These are phyloP conservation scores for Magallana gigas DNA, from an alignment of 1,140 invertebrate genomes.

Conservation along the genomic window DNA sequence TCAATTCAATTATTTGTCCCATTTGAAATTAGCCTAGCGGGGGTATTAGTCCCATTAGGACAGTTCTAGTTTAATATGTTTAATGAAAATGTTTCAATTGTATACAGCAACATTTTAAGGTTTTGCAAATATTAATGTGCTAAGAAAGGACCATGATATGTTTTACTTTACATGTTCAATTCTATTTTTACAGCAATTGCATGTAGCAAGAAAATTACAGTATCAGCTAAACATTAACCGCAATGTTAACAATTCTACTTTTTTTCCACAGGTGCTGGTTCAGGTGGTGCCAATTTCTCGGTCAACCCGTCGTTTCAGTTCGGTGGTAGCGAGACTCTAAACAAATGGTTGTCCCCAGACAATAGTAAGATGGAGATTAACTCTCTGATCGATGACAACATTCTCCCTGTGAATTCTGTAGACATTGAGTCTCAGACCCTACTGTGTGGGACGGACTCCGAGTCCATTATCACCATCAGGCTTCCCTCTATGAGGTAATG, in stretches of 20 bases:
- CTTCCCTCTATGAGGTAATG: constrained; percentile 59
- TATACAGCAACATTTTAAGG: too few species aligned
- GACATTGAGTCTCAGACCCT: constrained; percentile 87
- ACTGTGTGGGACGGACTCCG: constrained; percentile 90
- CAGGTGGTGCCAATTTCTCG: constrained; percentile 50
- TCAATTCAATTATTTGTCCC: too few species aligned
- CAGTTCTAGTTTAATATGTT: too few species aligned
- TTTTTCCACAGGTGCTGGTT: constrained; percentile 48
- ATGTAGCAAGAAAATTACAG: too few species aligned
- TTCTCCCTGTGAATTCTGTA: constrained; percentile 88
- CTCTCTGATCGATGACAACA: constrained; percentile 83
- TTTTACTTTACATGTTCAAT: too few species aligned
- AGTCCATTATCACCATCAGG: constrained; percentile 77
- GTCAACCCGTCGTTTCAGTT: constrained; percentile 35
- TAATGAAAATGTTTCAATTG: too few species aligned
- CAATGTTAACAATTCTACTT: neutral
- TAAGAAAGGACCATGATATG: too few species aligned
- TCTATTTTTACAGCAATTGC: too few species aligned
- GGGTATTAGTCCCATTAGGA: too few species aligned
- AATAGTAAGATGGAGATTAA: constrained; percentile 87
- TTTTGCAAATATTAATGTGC: too few species aligned
- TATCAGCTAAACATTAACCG: neutral
- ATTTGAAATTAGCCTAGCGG: too few species aligned
- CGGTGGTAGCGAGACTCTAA: constrained; percentile 45
- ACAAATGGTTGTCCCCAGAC: constrained; percentile 84